A percentile compares a stretch with the other conserved stretches of the same genome.
These are phyloP conservation scores for Delia radicum DNA, from an alignment of 1,140 invertebrate species.

Conservation along the genomic window DNA sequence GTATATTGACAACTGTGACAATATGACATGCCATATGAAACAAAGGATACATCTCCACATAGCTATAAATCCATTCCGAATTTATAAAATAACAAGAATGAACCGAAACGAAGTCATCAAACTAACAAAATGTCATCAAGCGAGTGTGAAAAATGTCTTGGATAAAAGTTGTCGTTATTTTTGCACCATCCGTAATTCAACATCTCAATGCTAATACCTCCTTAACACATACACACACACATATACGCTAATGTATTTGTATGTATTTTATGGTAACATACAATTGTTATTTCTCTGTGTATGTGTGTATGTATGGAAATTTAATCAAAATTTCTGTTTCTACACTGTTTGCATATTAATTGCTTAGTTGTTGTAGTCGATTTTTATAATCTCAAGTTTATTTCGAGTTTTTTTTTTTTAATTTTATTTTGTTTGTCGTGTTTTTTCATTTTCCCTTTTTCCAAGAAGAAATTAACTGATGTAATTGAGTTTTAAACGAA, in stretches of 20 bases:
- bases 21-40: background rate
- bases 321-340: background rate
- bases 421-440: background rate
- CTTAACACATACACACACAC: background rate
- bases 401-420: background rate
- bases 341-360: background rate
- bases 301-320: background rate
- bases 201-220: background rate
- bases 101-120: background rate
- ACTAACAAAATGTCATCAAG: background rate
- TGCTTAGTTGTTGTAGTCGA: background rate
- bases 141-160: background rate
- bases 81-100: background rate
- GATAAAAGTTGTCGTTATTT: background rate
- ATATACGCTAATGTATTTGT: no score
- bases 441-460: background rate
- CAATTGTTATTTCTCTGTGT: background rate
- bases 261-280: background rate
- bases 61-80: background rate
- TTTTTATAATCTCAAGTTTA: no score
- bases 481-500: background rate
- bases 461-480: background rate
- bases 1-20: background rate
- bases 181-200: background rate
- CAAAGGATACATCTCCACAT: background rate